phyloP scores from a whole-genome alignment of 2,888 invertebrate species.

The Spisula subtruncata region DNA sequence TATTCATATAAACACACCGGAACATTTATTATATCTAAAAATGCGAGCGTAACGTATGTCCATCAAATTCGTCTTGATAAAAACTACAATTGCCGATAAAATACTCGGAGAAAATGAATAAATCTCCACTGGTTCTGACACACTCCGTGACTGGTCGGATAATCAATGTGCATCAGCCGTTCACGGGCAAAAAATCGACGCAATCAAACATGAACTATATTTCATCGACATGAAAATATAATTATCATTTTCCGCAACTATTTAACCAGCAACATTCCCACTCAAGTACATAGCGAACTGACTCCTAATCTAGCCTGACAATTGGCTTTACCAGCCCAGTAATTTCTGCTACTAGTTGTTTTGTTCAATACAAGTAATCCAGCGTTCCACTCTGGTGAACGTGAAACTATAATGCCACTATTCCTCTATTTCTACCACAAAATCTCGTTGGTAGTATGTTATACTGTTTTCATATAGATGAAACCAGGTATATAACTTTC shows the following conservation, averaged over 20 bases:
- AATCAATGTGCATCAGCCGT: neutral
- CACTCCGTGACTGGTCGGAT: neutral
- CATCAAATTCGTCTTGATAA: neutral
- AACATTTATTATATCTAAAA: neutral
- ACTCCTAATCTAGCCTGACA: neutral
- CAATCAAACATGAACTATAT: slow-evolving; percentile 19
- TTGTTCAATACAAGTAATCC: slow-evolving; percentile 10
- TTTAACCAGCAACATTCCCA: neutral
- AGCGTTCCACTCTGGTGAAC: neutral
- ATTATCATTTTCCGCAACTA: slow-evolving; percentile 14
- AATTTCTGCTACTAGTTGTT: neutral
- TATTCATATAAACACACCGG: neutral
- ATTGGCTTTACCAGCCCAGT: neutral
- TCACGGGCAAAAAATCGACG: slow-evolving; percentile 18
- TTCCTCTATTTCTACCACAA: neutral
- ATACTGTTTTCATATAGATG: neutral
- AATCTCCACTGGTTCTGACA: neutral
- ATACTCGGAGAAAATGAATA: neutral
- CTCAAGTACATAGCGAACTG: neutral
- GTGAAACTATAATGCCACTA: neutral
- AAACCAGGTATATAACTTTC: neutral
- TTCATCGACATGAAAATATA: neutral
- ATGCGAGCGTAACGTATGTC: neutral
- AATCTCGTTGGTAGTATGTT: neutral
- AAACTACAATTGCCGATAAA: neutral